Percentiles rank a stretch among this genome's conserved stretches.
These are phyloP conservation scores for Sebastes hopkinsi DNA, from an alignment of 2,797 vertebrate genomes.

Conservation along the genomic window DNA sequence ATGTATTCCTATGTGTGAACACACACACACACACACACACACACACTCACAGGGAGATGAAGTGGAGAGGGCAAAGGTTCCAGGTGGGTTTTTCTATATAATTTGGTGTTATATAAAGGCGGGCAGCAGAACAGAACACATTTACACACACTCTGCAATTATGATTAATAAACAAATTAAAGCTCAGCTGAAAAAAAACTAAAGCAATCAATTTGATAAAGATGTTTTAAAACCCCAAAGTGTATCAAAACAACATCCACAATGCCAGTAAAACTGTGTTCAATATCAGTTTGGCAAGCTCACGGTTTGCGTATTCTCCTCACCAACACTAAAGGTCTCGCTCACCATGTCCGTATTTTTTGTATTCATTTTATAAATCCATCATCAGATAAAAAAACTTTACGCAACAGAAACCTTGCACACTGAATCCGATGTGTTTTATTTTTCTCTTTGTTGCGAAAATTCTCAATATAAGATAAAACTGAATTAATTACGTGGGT, in stretches of 20 bases:
- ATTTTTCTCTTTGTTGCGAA: too few relatives aligned
- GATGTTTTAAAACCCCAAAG: not conserved
- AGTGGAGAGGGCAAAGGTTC: not conserved
- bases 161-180: not conserved
- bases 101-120: constrained; percentile 4
- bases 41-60: not conserved
- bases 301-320: constrained; percentile 15
- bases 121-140: not conserved
- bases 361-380: too few relatives aligned
- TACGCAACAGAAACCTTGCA: too few relatives aligned
- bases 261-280: not conserved
- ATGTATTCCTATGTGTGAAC: not conserved
- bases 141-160: not conserved
- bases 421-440: too few relatives aligned
- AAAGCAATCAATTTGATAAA: not conserved
- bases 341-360: too few relatives aligned
- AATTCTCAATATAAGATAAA: too few relatives aligned
- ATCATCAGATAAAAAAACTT: too few relatives aligned
- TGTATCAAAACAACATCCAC: not conserved
- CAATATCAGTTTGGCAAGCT: constrained; percentile 19
- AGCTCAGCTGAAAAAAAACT: not conserved
- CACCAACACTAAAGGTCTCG: constrained; percentile 3
- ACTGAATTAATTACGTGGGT: too few relatives aligned
- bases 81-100: not conserved
- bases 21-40: not conserved